Base-by-base conservation (phyloP, 2,888 invertebrate genomes). In the Lacanobia oleracea region DNA sequence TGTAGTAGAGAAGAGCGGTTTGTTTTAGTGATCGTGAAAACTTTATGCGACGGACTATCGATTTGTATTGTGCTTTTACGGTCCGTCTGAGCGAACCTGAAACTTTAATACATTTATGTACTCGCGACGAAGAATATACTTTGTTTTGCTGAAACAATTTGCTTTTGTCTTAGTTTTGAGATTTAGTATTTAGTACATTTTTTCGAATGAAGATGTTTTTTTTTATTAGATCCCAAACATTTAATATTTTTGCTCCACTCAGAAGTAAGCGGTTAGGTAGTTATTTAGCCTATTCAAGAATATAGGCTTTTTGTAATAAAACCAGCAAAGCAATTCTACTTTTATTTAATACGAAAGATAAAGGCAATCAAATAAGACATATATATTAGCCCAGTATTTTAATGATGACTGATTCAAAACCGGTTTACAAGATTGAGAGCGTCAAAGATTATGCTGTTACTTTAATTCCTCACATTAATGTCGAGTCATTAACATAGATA, bases 401-500 rank as follows among this genome's bases (percentile, higher is more conserved):
- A 65, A 78, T 72, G 43, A 70, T 71, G 57, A 79, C 60, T 45
- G 62, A 79, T 73, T 21, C 27, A n/a, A 77, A 85, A 75, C 83
- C 75, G 65, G 76, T 67, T 77, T 63, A 59, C 63, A 73, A 84
- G 81, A 77, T 69, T 77, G 27, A 76, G 71, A 75, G 66, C 79
- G 63, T 81, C 70, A 77, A 76, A 79, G 73, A 83, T 71, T 79
- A 79, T 66, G 71, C 57, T 68, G 69, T 76, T 69, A 83, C 61
- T 81, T 83, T 81, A 84, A 85, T 87, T 80, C 65, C 73, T 77
- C 54, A 21, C 72, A 81, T 84, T 84, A 84, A 81, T 67, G 75
- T 81, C 72, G 71, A 77, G 64, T 82, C 75, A 88, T 87, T 85
- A 85, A 82, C 82, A 84, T 78, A 82, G 81, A 84, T 78, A 83